These are phyloP conservation scores for Netta rufina DNA, from an alignment of 2,797 vertebrate species.

Conservation along the genomic window DNA sequence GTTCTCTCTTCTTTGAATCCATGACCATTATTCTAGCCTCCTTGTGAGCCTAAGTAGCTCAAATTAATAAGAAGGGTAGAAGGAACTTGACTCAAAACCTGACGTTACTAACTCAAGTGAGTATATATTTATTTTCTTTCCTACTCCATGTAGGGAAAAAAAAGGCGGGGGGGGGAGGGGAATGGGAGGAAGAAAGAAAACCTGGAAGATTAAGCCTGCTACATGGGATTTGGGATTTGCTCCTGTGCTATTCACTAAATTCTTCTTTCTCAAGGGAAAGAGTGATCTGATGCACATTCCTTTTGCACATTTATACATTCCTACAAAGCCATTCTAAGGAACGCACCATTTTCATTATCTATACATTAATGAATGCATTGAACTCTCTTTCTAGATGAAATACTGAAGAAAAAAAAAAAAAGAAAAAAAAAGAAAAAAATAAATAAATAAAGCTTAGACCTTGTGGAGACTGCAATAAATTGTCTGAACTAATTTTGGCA, in stretches of 20 bases:
- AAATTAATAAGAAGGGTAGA: neutral
- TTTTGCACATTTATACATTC: neutral
- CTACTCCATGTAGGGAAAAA: neutral
- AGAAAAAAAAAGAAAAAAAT: neutral
- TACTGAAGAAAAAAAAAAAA: neutral
- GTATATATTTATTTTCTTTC: neutral
- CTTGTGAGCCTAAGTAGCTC: neutral
- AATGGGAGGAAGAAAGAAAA: neutral
- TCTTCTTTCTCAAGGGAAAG: neutral
- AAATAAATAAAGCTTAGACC: neutral
- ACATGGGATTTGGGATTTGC: constrained; percentile 19
- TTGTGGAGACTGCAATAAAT: neutral
- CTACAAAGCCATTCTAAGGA: neutral
- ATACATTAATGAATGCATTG: neutral
- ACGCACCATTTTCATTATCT: neutral
- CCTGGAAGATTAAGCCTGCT: neutral
- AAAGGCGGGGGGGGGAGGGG: too few species aligned
- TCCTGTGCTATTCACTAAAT: constrained; percentile 20
- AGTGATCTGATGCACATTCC: neutral
- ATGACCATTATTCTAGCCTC: neutral
- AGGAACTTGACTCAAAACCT: constrained; percentile 15
- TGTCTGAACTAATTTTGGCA: neutral
- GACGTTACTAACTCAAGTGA: neutral
- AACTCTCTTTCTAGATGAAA: neutral
- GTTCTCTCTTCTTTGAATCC: neutral